phyloP scores from a whole-genome alignment of 2,888 invertebrate genomes.

The Orgyia antiqua region DNA sequence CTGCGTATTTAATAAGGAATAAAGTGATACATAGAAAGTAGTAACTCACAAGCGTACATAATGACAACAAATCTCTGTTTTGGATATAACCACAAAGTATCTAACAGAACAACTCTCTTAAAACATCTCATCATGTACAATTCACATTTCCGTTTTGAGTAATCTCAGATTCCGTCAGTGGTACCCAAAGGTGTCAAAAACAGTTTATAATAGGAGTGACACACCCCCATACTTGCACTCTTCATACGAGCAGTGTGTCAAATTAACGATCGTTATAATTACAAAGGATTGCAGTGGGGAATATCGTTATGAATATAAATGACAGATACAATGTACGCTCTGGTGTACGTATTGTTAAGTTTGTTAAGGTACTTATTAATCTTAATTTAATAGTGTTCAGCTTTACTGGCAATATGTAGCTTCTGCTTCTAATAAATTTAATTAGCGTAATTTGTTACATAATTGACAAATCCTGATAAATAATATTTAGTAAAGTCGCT shows the following conservation, averaged over 20 bases:
- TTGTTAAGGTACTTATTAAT: constrained; percentile 5
- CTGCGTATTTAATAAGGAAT: too few relatives aligned
- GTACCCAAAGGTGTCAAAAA: constrained; percentile 1
- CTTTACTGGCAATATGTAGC: neutral
- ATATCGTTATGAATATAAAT: constrained; percentile 30
- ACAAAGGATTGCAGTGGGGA: constrained; percentile 20
- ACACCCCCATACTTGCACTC: constrained; percentile 7
- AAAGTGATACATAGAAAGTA: too few relatives aligned
- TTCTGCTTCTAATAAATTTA: neutral
- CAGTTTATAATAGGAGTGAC: constrained; percentile 2
- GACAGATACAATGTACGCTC: constrained; percentile 3
- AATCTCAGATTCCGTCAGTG: too few relatives aligned
- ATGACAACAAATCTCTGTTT: too few relatives aligned
- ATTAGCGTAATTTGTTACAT: neutral
- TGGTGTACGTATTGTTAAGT: constrained; percentile 1
- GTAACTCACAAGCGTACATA: too few relatives aligned
- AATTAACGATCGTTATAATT: constrained; percentile 25
- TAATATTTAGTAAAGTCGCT: too few relatives aligned
- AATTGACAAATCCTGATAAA: too few relatives aligned
- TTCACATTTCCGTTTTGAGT: too few relatives aligned
- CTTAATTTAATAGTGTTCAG: constrained; percentile 2
- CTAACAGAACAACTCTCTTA: too few relatives aligned
- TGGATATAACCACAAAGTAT: too few relatives aligned
- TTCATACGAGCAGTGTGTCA: constrained; percentile 7
- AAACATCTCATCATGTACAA: too few relatives aligned